Evolutionary conservation across 2,888 invertebrate genomes (phyloP).

Genomic region (Drosophila yooni): DNA sequence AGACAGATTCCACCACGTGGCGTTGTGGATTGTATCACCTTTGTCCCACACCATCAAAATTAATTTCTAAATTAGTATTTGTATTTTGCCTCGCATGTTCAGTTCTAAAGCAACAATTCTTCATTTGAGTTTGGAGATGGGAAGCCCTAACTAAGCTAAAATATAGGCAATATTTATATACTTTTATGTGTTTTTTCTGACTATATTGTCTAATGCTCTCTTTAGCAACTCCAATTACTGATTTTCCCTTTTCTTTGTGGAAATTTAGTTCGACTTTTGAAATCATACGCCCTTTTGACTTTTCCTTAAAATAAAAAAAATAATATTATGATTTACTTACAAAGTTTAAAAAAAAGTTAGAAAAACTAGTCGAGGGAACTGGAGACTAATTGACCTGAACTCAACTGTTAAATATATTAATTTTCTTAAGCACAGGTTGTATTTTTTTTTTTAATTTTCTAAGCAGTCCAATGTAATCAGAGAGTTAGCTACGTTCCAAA

Average conservation of each 20-base stretch:
- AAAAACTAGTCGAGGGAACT: fast-evolving
- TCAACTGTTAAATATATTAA: neutral
- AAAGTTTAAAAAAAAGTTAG: neutral
- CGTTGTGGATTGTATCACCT: slow-evolving; percentile 37
- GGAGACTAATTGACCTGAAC: neutral
- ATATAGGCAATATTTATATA: neutral
- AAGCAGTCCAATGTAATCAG: neutral
- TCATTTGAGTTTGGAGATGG: neutral
- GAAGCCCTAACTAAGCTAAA: no score
- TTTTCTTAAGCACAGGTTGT: neutral
- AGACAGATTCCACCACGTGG: slow-evolving; percentile 78
- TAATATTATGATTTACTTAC: neutral
- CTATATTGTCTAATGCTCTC: neutral
- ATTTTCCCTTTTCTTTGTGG: no score
- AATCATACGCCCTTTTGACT: no score
- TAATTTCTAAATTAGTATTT: slow-evolving; percentile 1
- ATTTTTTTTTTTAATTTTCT: neutral
- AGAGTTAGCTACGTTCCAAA: neutral
- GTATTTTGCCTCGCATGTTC: neutral
- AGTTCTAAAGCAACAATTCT: neutral
- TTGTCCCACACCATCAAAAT: neutral
- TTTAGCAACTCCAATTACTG: neutral
- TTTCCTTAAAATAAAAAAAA: no score
- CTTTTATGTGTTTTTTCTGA: neutral
- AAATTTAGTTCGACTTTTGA: no score